Evolutionary conservation across 2,797 vertebrate species (phyloP), one percentile per base, ranked within the genome.

Genomic region (Cynodonichthys magdalenae): DNA sequence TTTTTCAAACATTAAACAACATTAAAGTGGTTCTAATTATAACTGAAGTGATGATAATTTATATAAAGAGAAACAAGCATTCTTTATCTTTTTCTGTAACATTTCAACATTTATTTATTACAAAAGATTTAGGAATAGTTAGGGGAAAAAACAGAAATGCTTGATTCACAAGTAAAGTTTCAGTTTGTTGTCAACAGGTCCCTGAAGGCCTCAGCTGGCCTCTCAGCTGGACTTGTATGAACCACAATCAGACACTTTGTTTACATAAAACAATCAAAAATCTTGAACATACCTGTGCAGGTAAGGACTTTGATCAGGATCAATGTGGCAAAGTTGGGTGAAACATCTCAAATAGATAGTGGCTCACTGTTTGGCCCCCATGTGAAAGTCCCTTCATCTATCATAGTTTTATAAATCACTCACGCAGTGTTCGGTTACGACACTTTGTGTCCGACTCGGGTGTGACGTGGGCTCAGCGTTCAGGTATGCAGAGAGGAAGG

Each of bases 401-500:
- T 80, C 70, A 63, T 68, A 71, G 63, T 63, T 59, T 59, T 68
- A 63, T 71, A 56, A 74, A 78, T 80, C 46, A 53, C 42, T 86
- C 71, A 63, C 73, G 63, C 24, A 20, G 53, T 60, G 29, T 82
- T 51, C 63, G 57, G 64, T 79, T 63, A 58, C 70, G 2, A 47
- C 44, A 54, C 51, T 69, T 67, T 56, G 74, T 65, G 61, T 76
- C 51, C 57, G 46, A 61, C 71, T 19, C 45, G 27, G 63, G 34
- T 64, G 48, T 45, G 53, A 50, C 69, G 29, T 67, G 67, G 71
- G 75, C 69, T 86, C 74, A 87, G 20, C 81, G 45, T 51, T 82
- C 70, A 86, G 84, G 89, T 83, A 91, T 88, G 89, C 74, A 62
- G 63, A n/a, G 24, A 69, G 62, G 75, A 66, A 68, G 57, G 3